Percentiles rank a stretch among this genome's conserved stretches.
phyloP scores from a whole-genome alignment of 2,888 invertebrate genomes.

The Calameuta pallipes region DNA sequence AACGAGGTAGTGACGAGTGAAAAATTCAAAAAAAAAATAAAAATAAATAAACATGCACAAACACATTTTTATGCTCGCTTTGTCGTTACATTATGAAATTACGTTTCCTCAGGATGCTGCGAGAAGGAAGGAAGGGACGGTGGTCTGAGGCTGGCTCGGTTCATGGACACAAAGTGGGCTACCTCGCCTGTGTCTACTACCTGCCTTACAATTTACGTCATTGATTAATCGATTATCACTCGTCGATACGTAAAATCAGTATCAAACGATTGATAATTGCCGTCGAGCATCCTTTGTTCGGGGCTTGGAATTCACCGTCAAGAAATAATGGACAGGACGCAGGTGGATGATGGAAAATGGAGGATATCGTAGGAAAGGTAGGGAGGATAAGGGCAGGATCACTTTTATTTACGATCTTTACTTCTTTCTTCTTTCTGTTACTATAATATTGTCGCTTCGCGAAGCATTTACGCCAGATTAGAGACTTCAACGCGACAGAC shows the following conservation, averaged over 20 bases:
- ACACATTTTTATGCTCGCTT: constrained; percentile 4
- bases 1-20: not conserved
- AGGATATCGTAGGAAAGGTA: not conserved
- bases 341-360: not conserved
- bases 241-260: not conserved
- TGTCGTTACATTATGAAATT: constrained; percentile 16
- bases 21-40: not conserved
- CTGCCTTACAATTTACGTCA: not conserved
- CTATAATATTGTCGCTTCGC: not conserved
- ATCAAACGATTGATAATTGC: not conserved
- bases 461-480: not conserved
- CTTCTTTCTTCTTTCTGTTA: not conserved
- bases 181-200: constrained; percentile 49
- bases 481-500: constrained; percentile 24
- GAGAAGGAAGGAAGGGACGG: constrained; percentile 59
- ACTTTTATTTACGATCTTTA: not conserved
- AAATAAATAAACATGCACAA: not conserved
- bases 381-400: not conserved
- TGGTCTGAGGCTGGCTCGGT: constrained; percentile 61
- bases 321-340: not conserved
- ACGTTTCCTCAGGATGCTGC: constrained; percentile 31
- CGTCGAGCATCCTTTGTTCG: not conserved
- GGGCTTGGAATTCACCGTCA: not conserved
- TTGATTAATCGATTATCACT: not conserved
- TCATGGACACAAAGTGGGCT: constrained; percentile 55